Evolutionary conservation across 1,140 invertebrate species (phyloP), one percentile per base, ranked within the genome.

Genomic region (Euura lappo): DNA sequence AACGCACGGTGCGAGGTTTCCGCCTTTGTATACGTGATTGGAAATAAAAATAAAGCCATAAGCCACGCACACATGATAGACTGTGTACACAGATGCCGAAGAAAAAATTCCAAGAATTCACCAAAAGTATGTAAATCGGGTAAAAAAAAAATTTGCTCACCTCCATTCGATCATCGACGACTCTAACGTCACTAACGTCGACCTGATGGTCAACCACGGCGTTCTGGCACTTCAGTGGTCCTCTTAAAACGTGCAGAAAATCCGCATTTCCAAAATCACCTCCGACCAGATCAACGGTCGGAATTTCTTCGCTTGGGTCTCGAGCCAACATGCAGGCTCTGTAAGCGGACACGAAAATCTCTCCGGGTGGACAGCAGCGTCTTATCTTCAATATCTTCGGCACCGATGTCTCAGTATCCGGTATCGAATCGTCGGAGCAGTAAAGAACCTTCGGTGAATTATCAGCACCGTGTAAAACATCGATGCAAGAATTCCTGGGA

Each of bases 121-220:
- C 28, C 28, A 28, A 28, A 28, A 28, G 1, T 28, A 28, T 28
- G 28, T 28, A 28, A 28, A 28, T 28, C 28, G 28, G 28, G 28
- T 28, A 28, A 44, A 10, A 68, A 7, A 45, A 65, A 69, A 44
- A 72, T 44, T 72, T 71, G 43, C 76, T 83, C 44, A 81, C 81
- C 64, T 44, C 45, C 3, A 77, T 67, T 4, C 11, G 51, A 51
- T n/a, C 69, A 10, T 77, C 51, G 6, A 45, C 47, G 46, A 72
- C 68, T 4, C 72, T 11, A 45, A 79, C 6, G 6, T 74, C 69
- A 0, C 64, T 42, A 0, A 11, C 10, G 3, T 72, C 46, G 64
- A 80, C 73, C 3, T 73, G 65, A 3, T 81, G 75, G 43, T 78
- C 77, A 7, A 80, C 65, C 10, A 81, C 71, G 3, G 75, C 76